Evolutionary conservation across 2,113 vertebrate species (phyloP).

Genomic region (Lynx canadensis): DNA sequence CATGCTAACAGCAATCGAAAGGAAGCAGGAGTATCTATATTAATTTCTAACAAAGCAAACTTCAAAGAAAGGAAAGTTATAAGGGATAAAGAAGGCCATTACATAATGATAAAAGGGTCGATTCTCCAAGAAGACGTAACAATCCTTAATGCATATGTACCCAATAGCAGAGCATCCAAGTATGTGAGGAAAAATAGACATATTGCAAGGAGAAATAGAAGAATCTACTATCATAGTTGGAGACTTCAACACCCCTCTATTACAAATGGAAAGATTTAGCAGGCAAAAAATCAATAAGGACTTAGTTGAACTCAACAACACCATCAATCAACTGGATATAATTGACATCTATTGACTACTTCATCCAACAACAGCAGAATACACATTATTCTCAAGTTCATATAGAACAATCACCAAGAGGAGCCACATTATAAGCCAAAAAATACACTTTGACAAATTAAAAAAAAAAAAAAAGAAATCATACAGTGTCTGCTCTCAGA

Average conservation of each 20-base stretch:
- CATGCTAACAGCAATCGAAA: background rate
- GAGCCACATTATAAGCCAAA: background rate
- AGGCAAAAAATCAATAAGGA: constrained; percentile 31
- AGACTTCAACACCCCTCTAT: background rate
- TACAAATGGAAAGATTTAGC: constrained; percentile 15
- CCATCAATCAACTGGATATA: background rate
- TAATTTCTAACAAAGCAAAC: background rate
- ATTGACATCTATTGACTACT: constrained; percentile 37
- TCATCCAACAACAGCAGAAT: background rate
- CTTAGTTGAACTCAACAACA: background rate
- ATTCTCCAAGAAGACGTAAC: background rate
- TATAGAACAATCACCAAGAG: background rate
- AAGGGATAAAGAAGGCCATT: background rate
- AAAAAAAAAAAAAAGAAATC: background rate
- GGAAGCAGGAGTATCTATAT: background rate
- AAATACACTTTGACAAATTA: background rate
- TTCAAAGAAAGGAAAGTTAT: background rate
- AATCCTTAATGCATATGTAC: background rate
- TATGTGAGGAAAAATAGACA: background rate
- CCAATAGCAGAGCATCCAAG: background rate
- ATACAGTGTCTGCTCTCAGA: background rate
- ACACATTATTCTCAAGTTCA: background rate
- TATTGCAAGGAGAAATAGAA: background rate
- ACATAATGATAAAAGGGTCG: background rate
- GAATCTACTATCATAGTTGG: background rate